A percentile compares a stretch with the other conserved stretches of the same genome.
Evolutionary conservation across 2,797 vertebrate genomes (phyloP).

Genomic region (Strix occidentalis): DNA sequence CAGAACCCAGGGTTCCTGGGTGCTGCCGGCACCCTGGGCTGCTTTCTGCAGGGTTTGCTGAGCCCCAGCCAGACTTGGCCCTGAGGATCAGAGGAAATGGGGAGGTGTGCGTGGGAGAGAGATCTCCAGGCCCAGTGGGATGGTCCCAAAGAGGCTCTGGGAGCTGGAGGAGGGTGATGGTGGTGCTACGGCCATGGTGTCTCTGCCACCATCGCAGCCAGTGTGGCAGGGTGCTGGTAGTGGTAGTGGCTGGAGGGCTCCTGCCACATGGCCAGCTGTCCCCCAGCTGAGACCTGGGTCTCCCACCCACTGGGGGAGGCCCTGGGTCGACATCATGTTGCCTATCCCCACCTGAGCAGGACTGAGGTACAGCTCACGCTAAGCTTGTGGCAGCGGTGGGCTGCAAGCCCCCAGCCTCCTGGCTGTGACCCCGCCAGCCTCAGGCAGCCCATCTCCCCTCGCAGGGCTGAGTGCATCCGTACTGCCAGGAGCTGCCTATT

Average conservation of each 20-base stretch:
- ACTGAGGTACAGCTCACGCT: fast-evolving
- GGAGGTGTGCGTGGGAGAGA: not conserved
- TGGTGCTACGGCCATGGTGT: not conserved
- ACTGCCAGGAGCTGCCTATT: not conserved
- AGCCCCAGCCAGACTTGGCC: not conserved
- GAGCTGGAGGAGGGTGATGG: not conserved
- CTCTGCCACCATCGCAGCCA: not conserved
- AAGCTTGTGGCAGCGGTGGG: not conserved
- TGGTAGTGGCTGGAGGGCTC: not conserved
- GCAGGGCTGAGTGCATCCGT: fast-evolving
- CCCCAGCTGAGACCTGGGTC: not conserved
- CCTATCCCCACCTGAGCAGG: not conserved
- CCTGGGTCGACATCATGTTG: fast-evolving
- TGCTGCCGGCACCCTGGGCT: not conserved
- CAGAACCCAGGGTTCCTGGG: not conserved
- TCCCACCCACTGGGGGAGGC: not conserved
- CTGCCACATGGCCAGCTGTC: not conserved
- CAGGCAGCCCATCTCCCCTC: not conserved
- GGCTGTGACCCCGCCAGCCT: not conserved
- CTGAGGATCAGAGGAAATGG: fast-evolving
- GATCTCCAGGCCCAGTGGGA: not conserved
- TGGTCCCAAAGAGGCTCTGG: not conserved
- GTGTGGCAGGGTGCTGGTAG: not conserved
- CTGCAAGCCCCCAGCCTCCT: not conserved
- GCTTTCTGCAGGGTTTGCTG: not conserved